Percentiles rank a stretch among this genome's conserved stretches.
Evolutionary conservation across 2,797 vertebrate genomes (phyloP).

Genomic region (Petrocephalus sullivani): DNA sequence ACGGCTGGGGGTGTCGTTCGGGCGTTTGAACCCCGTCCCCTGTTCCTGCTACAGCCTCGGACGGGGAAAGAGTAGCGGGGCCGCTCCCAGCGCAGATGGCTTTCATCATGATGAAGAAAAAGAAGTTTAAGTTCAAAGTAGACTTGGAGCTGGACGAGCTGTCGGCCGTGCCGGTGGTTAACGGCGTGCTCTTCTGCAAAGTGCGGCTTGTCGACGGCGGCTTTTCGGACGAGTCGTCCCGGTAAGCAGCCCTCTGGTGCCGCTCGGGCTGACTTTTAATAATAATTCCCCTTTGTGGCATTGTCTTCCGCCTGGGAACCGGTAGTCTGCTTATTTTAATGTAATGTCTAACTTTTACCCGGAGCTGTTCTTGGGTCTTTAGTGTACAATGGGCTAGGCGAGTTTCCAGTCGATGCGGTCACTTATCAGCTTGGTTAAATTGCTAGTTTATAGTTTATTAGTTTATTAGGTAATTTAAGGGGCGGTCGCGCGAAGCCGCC

Average conservation of each 20-base stretch:
- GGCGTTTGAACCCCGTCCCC: constrained; percentile 8
- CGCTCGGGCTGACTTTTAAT: not conserved
- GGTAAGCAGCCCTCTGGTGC: constrained; percentile 58
- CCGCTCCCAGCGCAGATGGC: constrained; percentile 59
- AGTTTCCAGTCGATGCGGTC: not conserved
- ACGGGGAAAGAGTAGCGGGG: not conserved
- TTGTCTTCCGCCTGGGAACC: not conserved
- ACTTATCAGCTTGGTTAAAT: not conserved
- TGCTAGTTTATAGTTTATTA: not conserved
- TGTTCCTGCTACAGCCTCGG: not conserved
- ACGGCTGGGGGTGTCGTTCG: not conserved
- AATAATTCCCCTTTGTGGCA: not conserved
- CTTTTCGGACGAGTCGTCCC: constrained; percentile 78
- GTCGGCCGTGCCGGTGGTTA: constrained; percentile 86
- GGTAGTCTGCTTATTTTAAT: not conserved
- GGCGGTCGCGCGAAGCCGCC: not conserved
- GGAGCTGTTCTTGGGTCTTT: not conserved
- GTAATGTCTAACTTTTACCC: not conserved
- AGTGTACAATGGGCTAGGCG: not conserved
- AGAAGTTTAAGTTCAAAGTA: constrained; percentile 89
- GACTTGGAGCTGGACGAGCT: constrained; percentile 85
- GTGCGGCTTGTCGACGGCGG: constrained; percentile 82
- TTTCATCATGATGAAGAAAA: constrained; percentile 83
- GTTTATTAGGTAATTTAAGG: not conserved
- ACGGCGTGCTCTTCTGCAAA: constrained; percentile 92